Conservation (phyloP, 2,888 invertebrate species). For the Lithophane socia region DNA sequence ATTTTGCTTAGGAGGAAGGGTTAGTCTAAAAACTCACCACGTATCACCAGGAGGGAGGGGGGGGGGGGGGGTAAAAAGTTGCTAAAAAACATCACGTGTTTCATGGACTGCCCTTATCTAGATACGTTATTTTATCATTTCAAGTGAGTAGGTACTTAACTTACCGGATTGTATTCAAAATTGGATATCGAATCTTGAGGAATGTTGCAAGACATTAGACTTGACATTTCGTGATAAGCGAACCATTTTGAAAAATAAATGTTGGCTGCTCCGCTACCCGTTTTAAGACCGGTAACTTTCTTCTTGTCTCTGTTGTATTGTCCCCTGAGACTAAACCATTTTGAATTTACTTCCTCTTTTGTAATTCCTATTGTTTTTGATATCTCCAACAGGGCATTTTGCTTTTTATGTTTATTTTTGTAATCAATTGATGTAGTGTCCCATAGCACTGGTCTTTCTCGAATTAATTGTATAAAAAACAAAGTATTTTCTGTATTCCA, state of each 20-base stretch:
- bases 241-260: conserved; percentile 5
- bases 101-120: background rate
- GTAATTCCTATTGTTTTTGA: conserved; percentile 7
- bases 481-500: background rate
- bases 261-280: background rate
- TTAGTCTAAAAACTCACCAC: too few relatives aligned
- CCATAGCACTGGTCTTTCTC: conserved; percentile 6
- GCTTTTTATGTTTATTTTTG: background rate
- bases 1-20: too few relatives aligned
- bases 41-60: too few relatives aligned
- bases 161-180: conserved; percentile 3
- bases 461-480: background rate
- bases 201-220: background rate
- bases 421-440: background rate
- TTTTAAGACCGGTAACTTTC: background rate
- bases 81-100: too few relatives aligned
- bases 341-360: background rate
- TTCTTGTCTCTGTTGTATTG: conserved; percentile 4
- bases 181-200: background rate
- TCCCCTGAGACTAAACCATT: conserved; percentile 1
- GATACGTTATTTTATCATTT: background rate
- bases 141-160: background rate
- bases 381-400: background rate
- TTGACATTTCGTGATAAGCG: conserved; percentile 1
- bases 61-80: too few relatives aligned